These are phyloP conservation scores for Podabrus alpinus DNA, from an alignment of 2,888 invertebrate species.

Conservation along the genomic window DNA sequence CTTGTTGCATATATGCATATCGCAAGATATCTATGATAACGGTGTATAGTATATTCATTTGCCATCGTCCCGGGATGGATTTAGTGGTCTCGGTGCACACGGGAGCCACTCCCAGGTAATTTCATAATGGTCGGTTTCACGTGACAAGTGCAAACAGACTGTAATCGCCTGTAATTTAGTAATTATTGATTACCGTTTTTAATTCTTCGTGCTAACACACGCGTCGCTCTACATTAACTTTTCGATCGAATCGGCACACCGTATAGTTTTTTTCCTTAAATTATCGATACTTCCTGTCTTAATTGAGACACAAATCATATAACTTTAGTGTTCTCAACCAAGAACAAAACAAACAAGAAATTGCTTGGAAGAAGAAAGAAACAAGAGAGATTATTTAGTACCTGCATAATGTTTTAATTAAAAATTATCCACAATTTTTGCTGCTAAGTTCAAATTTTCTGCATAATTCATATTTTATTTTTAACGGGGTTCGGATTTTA, in stretches of 20 bases:
- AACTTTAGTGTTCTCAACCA: neutral
- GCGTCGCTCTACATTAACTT: slow-evolving; percentile 5
- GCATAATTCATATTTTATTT: too few relatives aligned
- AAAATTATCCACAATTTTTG: too few relatives aligned
- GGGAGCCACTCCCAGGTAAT: slow-evolving; percentile 51
- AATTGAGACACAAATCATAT: neutral
- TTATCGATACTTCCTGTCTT: neutral
- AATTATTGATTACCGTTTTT: slow-evolving; percentile 52
- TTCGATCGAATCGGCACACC: neutral
- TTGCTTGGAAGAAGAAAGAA: neutral
- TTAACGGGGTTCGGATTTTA: too few relatives aligned
- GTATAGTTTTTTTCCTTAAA: neutral
- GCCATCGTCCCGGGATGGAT: slow-evolving; percentile 24
- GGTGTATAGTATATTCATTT: slow-evolving; percentile 5
- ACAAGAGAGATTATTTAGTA: neutral
- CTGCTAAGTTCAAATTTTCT: too few relatives aligned
- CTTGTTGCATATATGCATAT: neutral
- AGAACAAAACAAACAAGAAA: neutral
- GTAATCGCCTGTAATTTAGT: slow-evolving; percentile 53
- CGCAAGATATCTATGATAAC: neutral
- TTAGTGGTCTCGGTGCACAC: slow-evolving; percentile 28
- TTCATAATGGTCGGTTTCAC: slow-evolving; percentile 54
- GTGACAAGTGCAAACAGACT: slow-evolving; percentile 54
- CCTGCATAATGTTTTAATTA: too few relatives aligned
- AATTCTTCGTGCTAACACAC: slow-evolving; percentile 41